These are phyloP conservation scores for Xestia xanthographa DNA, from an alignment of 2,888 invertebrate genomes.

Conservation along the genomic window DNA sequence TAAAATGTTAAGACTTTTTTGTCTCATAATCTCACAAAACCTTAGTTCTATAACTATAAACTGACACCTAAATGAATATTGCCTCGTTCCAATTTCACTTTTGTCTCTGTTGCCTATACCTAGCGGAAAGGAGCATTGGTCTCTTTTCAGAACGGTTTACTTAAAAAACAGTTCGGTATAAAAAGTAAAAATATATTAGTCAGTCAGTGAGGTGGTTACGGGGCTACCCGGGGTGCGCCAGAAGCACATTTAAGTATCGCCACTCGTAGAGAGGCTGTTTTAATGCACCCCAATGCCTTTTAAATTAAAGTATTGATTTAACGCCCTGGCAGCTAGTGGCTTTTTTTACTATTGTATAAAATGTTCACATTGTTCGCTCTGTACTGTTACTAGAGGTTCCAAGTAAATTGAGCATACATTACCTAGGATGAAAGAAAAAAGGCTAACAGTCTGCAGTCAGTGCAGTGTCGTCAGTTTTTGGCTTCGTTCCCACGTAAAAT, in stretches of 20 bases:
- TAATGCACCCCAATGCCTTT: constrained; percentile 3
- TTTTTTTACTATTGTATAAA: not conserved
- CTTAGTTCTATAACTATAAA: not conserved
- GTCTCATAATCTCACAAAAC: not conserved
- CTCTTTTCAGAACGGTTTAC: not conserved
- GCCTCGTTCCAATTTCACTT: not conserved
- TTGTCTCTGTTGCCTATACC: not conserved
- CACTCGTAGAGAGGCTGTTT: constrained; percentile 5
- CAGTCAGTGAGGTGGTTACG: not conserved
- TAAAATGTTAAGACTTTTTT: not conserved
- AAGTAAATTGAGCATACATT: constrained; percentile 50
- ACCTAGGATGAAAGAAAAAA: constrained; percentile 44
- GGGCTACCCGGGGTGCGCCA: not conserved
- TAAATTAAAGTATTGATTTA: constrained; percentile 31
- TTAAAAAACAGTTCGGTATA: not conserved
- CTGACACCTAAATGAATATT: not conserved
- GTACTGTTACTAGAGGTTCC: not conserved
- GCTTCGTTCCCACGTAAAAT: constrained; percentile 58
- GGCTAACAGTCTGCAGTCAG: constrained; percentile 29
- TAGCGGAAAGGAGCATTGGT: not conserved
- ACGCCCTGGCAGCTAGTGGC: not conserved
- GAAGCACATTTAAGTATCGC: not conserved
- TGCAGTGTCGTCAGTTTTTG: constrained; percentile 54
- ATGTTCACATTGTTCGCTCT: constrained; percentile 2
- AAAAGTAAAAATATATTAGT: not conserved